Conservation (phyloP, 1,140 invertebrate genomes). For the Camponotus floridanus region DNA sequence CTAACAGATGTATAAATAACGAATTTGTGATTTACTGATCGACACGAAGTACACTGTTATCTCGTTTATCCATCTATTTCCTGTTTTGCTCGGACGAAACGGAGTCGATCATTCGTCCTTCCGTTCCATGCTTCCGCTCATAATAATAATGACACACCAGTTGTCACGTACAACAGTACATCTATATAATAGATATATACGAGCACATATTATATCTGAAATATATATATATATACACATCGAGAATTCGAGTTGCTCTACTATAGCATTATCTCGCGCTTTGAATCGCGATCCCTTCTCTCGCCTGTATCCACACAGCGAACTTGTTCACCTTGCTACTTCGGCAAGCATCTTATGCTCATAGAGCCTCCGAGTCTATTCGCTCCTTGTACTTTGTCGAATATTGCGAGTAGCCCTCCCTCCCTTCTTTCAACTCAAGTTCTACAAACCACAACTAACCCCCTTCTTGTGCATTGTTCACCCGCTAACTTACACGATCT, state of each 20-base stretch:
- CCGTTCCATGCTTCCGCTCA: slow-evolving; percentile 26
- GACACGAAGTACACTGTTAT: slow-evolving; percentile 35
- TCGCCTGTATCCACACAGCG: slow-evolving; percentile 57
- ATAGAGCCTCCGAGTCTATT: slow-evolving; percentile 62
- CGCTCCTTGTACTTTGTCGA: slow-evolving; percentile 66
- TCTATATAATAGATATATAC: slow-evolving; percentile 72
- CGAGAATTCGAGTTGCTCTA: slow-evolving; percentile 38
- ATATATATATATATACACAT: not conserved
- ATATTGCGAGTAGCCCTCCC: slow-evolving; percentile 29
- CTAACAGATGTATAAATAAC: slow-evolving; percentile 10
- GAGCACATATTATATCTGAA: slow-evolving; percentile 4
- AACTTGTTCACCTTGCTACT: slow-evolving; percentile 60
- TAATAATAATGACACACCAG: slow-evolving; percentile 46
- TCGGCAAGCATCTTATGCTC: slow-evolving; percentile 67
- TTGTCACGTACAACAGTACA: slow-evolving; percentile 51
- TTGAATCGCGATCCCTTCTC: slow-evolving; percentile 30
- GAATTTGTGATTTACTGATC: slow-evolving; percentile 8
- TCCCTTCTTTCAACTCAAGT: not conserved
- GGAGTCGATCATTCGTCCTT: slow-evolving; percentile 30
- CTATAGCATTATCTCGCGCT: slow-evolving; percentile 53
- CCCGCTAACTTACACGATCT: slow-evolving; percentile 31
- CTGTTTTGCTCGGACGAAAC: slow-evolving; percentile 14
- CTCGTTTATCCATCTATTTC: slow-evolving; percentile 41
- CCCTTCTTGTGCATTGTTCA: slow-evolving; percentile 37
- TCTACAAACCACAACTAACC: not conserved